A percentile compares a stretch with the other conserved stretches of the same genome.
Conservation (phyloP, 2,888 invertebrate genomes). For the Apamea sordens region DNA sequence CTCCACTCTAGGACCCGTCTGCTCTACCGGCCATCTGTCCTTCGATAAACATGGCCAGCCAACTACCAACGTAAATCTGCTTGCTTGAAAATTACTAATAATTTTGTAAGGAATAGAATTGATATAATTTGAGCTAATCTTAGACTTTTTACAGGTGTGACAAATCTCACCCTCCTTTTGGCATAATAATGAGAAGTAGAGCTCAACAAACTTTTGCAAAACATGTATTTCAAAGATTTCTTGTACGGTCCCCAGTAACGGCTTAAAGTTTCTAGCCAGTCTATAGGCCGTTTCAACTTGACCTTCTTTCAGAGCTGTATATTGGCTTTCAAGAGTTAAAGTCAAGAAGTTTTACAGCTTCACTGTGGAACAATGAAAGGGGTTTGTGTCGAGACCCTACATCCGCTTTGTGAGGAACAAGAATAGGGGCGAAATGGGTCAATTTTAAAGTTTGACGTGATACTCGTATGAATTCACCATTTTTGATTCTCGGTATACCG, state of each 20-base stretch:
- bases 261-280: background rate
- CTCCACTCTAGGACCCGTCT: background rate
- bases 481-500: background rate
- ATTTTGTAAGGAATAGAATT: background rate
- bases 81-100: background rate
- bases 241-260: too few relatives aligned
- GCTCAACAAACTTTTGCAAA: background rate
- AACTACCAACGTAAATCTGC: background rate
- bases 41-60: background rate
- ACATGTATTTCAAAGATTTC: background rate
- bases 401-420: slow-evolving; percentile 21
- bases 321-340: slow-evolving; percentile 12
- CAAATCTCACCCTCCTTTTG: too few relatives aligned
- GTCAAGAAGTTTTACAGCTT: slow-evolving; percentile 24
- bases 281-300: background rate
- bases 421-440: background rate
- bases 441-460: background rate
- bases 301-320: slow-evolving; percentile 17
- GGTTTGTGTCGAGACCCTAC: slow-evolving; percentile 19
- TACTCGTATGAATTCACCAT: background rate
- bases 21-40: background rate
- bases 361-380: slow-evolving; percentile 28
- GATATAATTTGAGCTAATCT: background rate
- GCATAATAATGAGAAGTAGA: background rate
- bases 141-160: background rate